These are phyloP conservation scores for Tursiops truncatus DNA, from an alignment of 2,113 vertebrate species.

Conservation along the genomic window DNA sequence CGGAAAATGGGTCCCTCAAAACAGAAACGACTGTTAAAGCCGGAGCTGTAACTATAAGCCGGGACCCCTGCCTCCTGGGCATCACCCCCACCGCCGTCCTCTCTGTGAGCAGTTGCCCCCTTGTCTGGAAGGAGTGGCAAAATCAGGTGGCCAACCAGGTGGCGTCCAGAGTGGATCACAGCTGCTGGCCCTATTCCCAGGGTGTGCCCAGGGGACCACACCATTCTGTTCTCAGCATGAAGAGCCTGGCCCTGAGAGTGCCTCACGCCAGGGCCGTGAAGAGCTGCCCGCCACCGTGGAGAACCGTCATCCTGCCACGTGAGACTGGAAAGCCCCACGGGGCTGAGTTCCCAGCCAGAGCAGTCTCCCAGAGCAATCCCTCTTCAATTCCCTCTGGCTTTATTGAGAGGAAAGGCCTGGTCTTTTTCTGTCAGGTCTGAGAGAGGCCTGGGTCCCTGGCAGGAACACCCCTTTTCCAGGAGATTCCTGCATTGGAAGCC, in stretches of 20 bases:
- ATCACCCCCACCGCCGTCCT: background rate
- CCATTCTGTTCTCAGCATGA: rapidly evolving
- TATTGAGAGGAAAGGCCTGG: background rate
- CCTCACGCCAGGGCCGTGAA: no score
- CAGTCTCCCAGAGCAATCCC: background rate
- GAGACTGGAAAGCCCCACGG: background rate
- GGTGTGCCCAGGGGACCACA: background rate
- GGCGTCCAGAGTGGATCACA: background rate
- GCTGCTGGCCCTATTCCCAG: background rate
- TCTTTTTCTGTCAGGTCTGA: background rate
- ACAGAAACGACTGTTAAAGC: background rate
- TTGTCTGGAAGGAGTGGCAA: background rate
- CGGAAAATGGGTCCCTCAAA: background rate
- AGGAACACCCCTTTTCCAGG: background rate
- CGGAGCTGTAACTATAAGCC: background rate
- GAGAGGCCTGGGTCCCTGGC: background rate
- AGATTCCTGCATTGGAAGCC: background rate
- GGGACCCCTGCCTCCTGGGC: background rate
- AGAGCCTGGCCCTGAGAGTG: background rate
- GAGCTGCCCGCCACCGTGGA: background rate
- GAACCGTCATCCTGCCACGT: background rate
- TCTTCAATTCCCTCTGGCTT: background rate
- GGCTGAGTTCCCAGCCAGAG: background rate
- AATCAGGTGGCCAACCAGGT: background rate
- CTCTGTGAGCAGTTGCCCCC: background rate